phyloP scores from a whole-genome alignment of 2,888 invertebrate genomes.

The Cheilosia scutellata region DNA sequence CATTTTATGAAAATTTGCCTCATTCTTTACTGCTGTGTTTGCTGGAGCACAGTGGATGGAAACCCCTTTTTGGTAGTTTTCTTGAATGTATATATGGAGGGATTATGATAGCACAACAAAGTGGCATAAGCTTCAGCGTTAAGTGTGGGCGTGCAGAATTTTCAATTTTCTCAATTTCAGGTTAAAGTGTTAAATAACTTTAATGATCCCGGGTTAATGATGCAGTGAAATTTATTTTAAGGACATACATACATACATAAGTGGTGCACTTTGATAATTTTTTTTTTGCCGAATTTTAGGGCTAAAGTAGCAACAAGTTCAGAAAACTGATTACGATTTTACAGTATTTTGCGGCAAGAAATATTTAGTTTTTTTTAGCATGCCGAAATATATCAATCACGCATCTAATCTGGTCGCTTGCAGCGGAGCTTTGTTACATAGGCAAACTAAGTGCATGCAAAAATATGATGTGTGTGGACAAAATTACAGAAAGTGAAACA shows the following conservation, averaged over 20 bases:
- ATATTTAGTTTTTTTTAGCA: no score
- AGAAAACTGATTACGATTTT: no score
- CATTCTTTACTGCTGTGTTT: constrained; percentile 40
- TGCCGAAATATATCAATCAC: no score
- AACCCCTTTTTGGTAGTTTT: constrained; percentile 39
- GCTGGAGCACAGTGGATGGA: constrained; percentile 5
- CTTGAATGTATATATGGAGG: constrained; percentile 37
- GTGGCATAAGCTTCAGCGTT: constrained; percentile 43
- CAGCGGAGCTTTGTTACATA: no score
- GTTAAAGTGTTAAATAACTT: constrained; percentile 53
- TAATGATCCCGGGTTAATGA: constrained; percentile 55
- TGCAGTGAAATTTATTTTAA: constrained; percentile 42
- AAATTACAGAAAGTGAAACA: no score
- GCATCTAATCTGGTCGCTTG: no score
- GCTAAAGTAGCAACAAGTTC: no score
- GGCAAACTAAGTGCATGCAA: no score
- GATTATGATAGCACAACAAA: constrained; percentile 68
- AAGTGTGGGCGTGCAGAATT: constrained; percentile 54
- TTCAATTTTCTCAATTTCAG: constrained; percentile 67
- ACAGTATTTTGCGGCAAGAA: no score
- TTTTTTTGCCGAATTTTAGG: no score
- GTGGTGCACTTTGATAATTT: not conserved
- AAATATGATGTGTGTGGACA: no score
- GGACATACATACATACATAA: not conserved
- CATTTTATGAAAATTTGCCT: constrained; percentile 73